Base-by-base conservation (phyloP, 2,888 invertebrate species). In the Mesodorylaimus sp. region DNA sequence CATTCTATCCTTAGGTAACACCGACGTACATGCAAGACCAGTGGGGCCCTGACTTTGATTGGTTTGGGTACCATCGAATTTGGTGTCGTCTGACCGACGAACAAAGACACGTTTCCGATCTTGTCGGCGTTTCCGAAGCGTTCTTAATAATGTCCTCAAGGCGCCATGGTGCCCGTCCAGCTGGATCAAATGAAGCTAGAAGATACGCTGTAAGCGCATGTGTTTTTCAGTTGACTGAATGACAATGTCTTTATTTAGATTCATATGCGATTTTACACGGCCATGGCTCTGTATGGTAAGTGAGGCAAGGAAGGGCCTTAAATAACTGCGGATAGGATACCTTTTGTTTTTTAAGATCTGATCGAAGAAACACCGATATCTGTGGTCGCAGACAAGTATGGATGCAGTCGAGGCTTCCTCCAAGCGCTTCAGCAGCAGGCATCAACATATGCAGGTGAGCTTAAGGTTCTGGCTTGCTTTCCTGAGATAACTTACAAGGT, bases 371-470 rank as follows among this genome's bases (percentile, higher is more conserved):
- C 79, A 28, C 79, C 87, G 2, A 72, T 97, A 46, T 74, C 75
- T 50, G 73, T 75, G 48, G 88, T 89, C 1, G 81, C 85, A n/a
- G 64, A 66, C 10, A 89, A 86, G 66, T 95, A 81, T 66, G 79
- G 78, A 58, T 84, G 85, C 61, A 79, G 80, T 50, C 78, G 89
- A 48, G 95, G 95, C 16, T 77, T 85, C 68, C 70, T 97, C 24
- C 95, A 97, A 71, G 79, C 83, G 51, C 74, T 97, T 27, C 95
- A 97, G 68, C 89, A 91, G 68, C 80, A 83, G 50, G 82, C 93
- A 1, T 81, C 93, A 32, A 87, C 88, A 32, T 93, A 91, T 75
- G 89, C 93, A 50, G 84, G 83, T 81, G 53, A 36, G 56, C 38
- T 19, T 32, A 32, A 32, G 32, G 32, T n/a, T n/a, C n/a, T n/a